Evolutionary conservation across 1,140 invertebrate species (phyloP).

Genomic region (Ptiloglossa arizonensis): DNA sequence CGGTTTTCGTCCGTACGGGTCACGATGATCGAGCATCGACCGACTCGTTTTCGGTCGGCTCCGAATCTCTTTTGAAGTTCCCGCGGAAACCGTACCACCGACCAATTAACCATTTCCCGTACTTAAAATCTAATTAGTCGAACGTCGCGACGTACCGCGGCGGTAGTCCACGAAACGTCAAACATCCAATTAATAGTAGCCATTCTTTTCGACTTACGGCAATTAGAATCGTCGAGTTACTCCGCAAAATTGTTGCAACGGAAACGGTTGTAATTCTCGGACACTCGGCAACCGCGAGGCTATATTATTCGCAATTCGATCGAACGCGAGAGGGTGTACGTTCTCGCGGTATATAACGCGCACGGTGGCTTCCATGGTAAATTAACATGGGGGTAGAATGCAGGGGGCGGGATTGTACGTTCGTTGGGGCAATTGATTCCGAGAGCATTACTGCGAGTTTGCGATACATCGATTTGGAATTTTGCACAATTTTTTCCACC

Average conservation of each 20-base stretch:
- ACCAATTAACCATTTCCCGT: conserved; percentile 50
- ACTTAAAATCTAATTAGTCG: conserved; percentile 64
- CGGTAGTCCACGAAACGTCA: conserved; percentile 51
- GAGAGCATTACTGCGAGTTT: no score
- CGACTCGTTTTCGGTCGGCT: not conserved
- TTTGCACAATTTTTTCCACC: no score
- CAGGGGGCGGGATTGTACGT: no score
- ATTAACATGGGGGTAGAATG: no score
- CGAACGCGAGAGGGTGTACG: no score
- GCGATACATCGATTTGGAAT: no score
- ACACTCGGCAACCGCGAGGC: no score
- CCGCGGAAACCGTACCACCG: conserved; percentile 30
- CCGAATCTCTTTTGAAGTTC: conserved; percentile 21
- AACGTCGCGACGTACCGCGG: conserved; percentile 38
- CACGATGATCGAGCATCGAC: conserved; percentile 47
- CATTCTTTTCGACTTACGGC: conserved; percentile 26
- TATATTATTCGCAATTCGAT: no score
- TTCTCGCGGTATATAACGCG: no score
- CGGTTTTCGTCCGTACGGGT: not conserved
- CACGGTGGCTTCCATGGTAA: no score
- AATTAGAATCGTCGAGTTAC: conserved; percentile 36
- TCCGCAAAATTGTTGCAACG: not conserved
- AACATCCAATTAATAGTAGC: conserved; percentile 54
- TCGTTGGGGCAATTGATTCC: no score
- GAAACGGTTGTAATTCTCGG: not conserved